Evolutionary conservation across 2,113 vertebrate genomes (phyloP), one percentile per base, ranked within the genome.

Genomic region (Tylochromis polylepis): DNA sequence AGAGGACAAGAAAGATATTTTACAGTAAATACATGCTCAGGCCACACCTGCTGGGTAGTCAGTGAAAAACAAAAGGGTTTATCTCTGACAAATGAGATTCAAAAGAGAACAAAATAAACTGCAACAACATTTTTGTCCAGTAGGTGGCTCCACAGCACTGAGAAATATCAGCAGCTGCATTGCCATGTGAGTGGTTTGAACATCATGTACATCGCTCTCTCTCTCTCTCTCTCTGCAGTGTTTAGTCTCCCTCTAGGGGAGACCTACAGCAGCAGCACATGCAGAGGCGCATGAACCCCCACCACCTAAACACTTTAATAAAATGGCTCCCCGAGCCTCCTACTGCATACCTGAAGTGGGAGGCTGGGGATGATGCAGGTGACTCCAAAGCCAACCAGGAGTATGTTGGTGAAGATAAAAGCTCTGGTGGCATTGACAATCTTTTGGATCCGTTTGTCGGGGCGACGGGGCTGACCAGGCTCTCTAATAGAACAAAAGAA

Each of bases 341-440:
- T 67, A 38, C 3, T 62, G 27, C 18, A 24, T 91, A 99, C 99
- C 97, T 99, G 98, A 5, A 99, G 94, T 0, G 94, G 97, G 6
- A 99, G 96, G 85, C 96, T 98, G 58, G 96, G 97, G 86, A 99
- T 91, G 31, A 99, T 94, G 91, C 98, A 98, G 83, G 97, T 98
- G 91, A 97, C 15, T 22, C 99, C 99, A 53, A 99, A 99, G 87
- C 97, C 96, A 49, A 99, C 97, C 34, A 99, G 96, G 85, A 99
- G 96, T 72, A 98, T 22, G 67, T 99, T 99, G 82, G 99, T 99
- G 90, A 99, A 99, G n/a, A 96, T 97, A 56, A 99, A 99, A 34
- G 98, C 98, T 79, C 98, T 95, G 49, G 96, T 99, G 92, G 99
- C 96, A 0, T 99, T 99, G 82, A 96, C 90, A 78, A 99, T 96